Percentiles rank a stretch among this genome's conserved stretches.
These are phyloP conservation scores for Cisticola juncidis DNA, from an alignment of 2,113 vertebrate species.

Conservation along the genomic window DNA sequence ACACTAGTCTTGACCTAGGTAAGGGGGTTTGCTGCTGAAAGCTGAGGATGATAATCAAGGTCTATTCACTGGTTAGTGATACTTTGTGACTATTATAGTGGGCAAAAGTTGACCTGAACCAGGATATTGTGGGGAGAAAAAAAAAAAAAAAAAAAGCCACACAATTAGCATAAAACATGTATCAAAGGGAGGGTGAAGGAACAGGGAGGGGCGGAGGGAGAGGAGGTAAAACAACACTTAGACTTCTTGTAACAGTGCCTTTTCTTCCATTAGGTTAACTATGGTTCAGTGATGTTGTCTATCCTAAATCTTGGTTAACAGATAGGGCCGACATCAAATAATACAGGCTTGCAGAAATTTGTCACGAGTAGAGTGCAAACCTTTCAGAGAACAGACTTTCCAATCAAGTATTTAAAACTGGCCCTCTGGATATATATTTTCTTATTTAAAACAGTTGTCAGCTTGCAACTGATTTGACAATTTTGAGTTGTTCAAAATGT, in stretches of 20 bases:
- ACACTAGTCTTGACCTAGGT: background rate
- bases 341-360: slow-evolving; percentile 13
- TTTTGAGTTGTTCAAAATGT: background rate
- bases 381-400: background rate
- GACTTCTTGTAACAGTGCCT: slow-evolving; percentile 48
- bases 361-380: background rate
- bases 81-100: background rate
- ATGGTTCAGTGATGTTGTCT: slow-evolving; percentile 45
- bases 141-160: background rate
- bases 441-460: slow-evolving; percentile 13
- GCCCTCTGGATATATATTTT: slow-evolving; percentile 11
- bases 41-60: background rate
- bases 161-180: slow-evolving; percentile 46
- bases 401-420: background rate
- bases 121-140: background rate
- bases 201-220: background rate
- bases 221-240: slow-evolving; percentile 28
- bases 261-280: slow-evolving; percentile 30
- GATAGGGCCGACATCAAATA: background rate
- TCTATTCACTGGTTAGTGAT: background rate
- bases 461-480: slow-evolving; percentile 8
- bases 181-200: background rate
- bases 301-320: slow-evolving; percentile 1
- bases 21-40: background rate
- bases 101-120: slow-evolving; percentile 19